Conservation (phyloP, 2,113 vertebrate genomes). For the Gasterosteus nipponicus region DNA sequence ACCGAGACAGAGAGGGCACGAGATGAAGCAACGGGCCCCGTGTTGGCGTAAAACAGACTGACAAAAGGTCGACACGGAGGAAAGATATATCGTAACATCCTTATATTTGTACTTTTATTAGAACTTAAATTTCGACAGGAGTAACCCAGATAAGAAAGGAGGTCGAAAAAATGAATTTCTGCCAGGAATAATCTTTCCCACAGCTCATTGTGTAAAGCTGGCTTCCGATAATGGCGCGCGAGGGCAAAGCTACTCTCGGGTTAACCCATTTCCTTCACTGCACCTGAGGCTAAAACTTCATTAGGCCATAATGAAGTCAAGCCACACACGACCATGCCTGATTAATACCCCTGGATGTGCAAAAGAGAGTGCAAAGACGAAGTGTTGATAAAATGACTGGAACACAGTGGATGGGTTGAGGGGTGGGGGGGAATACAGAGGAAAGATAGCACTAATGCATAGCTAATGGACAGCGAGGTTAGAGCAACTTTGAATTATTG, state of each 20-base stretch:
- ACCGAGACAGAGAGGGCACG: constrained; percentile 65
- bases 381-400: constrained; percentile 2
- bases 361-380: constrained; percentile 18
- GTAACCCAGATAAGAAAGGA: constrained; percentile 43
- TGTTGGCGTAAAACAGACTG: constrained; percentile 68
- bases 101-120: constrained; percentile 57
- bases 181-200: constrained; percentile 40
- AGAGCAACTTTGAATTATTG: constrained; percentile 49
- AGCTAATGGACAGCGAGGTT: constrained; percentile 40
- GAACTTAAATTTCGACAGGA: constrained; percentile 57
- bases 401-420: not conserved
- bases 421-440: not conserved
- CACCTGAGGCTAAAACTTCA: constrained; percentile 74
- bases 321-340: constrained; percentile 65
- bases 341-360: constrained; percentile 65
- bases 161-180: constrained; percentile 31
- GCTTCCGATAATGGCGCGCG: constrained; percentile 48
- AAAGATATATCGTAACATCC: constrained; percentile 51
- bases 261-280: constrained; percentile 60
- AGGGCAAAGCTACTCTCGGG: constrained; percentile 46
- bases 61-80: constrained; percentile 54
- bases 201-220: constrained; percentile 52
- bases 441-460: not conserved
- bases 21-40: constrained; percentile 56
- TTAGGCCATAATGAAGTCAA: constrained; percentile 70